phyloP scores from a whole-genome alignment of 1,140 invertebrate genomes.

The Heliconius eleuchia region DNA sequence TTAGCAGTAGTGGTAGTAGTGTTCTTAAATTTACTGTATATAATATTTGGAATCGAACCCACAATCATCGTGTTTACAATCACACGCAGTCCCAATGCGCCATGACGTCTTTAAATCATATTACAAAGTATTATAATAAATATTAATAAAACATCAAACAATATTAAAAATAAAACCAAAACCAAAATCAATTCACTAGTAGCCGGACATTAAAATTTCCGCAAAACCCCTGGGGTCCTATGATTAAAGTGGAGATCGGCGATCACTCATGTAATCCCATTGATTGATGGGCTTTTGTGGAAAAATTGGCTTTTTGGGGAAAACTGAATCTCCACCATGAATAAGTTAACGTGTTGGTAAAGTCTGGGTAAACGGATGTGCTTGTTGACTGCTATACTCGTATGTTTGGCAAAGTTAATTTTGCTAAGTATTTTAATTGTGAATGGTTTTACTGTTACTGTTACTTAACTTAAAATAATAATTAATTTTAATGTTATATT shows the following conservation, averaged over 20 bases:
- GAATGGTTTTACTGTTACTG: too few species aligned
- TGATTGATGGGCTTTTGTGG: constrained; percentile 62
- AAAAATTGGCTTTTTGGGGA: constrained; percentile 57
- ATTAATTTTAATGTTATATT: too few species aligned
- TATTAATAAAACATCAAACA: neutral
- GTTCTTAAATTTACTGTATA: too few species aligned
- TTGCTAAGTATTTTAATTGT: neutral
- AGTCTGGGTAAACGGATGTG: constrained; percentile 29
- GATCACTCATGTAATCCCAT: constrained; percentile 55
- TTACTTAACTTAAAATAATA: too few species aligned
- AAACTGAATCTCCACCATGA: constrained; percentile 41
- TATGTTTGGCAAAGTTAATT: neutral
- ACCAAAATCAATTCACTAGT: constrained; percentile 26
- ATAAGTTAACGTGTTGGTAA: constrained; percentile 36
- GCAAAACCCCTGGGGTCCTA: constrained; percentile 44
- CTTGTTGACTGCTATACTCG: neutral
- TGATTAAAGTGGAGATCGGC: constrained; percentile 57
- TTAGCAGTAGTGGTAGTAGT: too few species aligned
- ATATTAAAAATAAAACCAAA: constrained; percentile 19
- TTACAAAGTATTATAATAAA: neutral
- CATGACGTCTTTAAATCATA: too few species aligned
- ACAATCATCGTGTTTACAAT: too few species aligned
- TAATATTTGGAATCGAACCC: too few species aligned
- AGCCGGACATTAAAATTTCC: constrained; percentile 30
- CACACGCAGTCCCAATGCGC: too few species aligned